Evolutionary conservation across 2,797 vertebrate species (phyloP).

Genomic region (Varecia variegata): DNA sequence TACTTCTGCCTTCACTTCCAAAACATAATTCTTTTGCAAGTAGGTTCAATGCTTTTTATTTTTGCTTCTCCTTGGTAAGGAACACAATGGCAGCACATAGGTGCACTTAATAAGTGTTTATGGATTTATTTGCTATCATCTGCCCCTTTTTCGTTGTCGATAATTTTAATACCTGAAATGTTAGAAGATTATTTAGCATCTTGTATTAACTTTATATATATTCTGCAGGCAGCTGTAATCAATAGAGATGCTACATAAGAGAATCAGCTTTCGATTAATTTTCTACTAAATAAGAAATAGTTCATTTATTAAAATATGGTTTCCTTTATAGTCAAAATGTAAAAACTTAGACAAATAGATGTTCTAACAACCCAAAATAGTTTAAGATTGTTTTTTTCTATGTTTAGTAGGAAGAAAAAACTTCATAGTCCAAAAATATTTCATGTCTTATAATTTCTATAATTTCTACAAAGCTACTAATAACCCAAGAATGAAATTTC

Average conservation of each 20-base stretch:
- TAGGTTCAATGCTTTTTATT: not conserved
- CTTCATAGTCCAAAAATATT: constrained; percentile 17
- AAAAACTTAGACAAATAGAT: constrained; percentile 9
- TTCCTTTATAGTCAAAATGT: not conserved
- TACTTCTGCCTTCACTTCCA: not conserved
- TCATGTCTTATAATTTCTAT: not conserved
- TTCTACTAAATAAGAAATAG: not conserved
- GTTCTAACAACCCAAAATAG: not conserved
- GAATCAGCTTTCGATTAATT: not conserved
- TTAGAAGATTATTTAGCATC: not conserved
- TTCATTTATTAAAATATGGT: not conserved
- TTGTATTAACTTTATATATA: not conserved
- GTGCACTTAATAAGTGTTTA: not conserved
- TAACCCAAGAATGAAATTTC: constrained; percentile 18
- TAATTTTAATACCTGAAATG: not conserved
- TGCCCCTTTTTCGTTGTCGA: not conserved
- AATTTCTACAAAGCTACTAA: constrained; percentile 11
- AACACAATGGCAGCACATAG: not conserved
- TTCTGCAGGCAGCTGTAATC: not conserved
- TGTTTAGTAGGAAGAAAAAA: not conserved
- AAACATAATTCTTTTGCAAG: not conserved
- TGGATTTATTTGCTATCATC: not conserved
- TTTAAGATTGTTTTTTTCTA: not conserved
- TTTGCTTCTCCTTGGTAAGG: not conserved
- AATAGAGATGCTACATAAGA: not conserved